Conservation (phyloP, 1,140 invertebrate species). For the Ips typographus region DNA sequence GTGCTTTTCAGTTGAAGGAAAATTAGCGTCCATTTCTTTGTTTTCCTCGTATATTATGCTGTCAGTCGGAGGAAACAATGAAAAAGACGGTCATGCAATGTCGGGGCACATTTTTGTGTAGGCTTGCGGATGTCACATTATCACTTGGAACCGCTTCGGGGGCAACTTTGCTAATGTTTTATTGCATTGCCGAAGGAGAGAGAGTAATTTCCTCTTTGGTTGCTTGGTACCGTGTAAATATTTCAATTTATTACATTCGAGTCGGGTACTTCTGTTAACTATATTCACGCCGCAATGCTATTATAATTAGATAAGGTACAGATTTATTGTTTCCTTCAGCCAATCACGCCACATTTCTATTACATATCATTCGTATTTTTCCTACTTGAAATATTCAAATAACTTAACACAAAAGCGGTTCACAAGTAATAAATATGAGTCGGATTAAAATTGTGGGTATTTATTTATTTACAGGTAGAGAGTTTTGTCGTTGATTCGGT, state of each 20-base stretch:
- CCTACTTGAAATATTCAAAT: slow-evolving; percentile 5
- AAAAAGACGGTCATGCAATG: slow-evolving; percentile 20
- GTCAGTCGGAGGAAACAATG: slow-evolving; percentile 15
- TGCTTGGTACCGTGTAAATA: neutral
- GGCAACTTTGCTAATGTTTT: neutral
- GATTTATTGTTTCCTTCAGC: slow-evolving; percentile 26
- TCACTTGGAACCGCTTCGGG: too few relatives aligned
- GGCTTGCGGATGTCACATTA: too few relatives aligned
- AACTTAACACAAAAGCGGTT: neutral
- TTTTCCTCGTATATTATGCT: slow-evolving; percentile 26
- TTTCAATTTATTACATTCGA: slow-evolving; percentile 15
- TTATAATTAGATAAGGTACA: slow-evolving; percentile 27
- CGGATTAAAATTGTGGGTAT: neutral
- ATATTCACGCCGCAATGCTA: slow-evolving; percentile 7
- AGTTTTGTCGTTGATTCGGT: neutral
- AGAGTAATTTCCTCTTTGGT: neutral
- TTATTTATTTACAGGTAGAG: neutral
- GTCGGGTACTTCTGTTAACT: slow-evolving; percentile 3
- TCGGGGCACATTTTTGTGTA: slow-evolving; percentile 7
- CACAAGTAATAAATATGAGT: neutral
- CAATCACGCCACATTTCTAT: slow-evolving; percentile 14
- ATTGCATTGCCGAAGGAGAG: neutral
- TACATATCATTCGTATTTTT: slow-evolving; percentile 39
- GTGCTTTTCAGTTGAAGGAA: slow-evolving; percentile 30
- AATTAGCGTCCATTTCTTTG: slow-evolving; percentile 22